Conservation (phyloP, 2,888 invertebrate species). For the Nomada goodeniana region DNA sequence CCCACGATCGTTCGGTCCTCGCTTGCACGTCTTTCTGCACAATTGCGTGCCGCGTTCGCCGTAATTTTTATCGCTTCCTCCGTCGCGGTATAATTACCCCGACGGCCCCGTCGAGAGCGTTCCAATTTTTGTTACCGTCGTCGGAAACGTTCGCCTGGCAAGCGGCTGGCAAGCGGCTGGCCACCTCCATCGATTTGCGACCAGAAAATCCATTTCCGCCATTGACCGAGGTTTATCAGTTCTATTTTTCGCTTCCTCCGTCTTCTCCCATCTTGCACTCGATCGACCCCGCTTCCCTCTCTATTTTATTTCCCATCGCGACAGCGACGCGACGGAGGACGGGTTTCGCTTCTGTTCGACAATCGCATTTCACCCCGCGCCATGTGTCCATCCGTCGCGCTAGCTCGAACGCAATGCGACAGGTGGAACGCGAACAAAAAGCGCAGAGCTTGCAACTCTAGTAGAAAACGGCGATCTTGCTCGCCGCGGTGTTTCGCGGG, state of each 20-base stretch:
- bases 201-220: slow-evolving; percentile 49
- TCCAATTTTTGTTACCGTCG: background rate
- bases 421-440: slow-evolving; percentile 66
- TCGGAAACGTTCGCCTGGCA: background rate
- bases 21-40: slow-evolving; percentile 33
- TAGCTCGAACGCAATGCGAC: slow-evolving; percentile 54
- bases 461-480: slow-evolving; percentile 3
- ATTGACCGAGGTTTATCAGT: no score
- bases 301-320: slow-evolving; percentile 8
- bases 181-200: background rate
- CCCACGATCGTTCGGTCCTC: slow-evolving; percentile 52
- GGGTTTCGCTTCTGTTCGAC: slow-evolving; percentile 30
- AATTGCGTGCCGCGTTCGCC: slow-evolving; percentile 30
- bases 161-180: no score
- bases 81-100: background rate
- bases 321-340: background rate
- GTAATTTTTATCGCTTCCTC: slow-evolving; percentile 8
- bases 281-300: slow-evolving; percentile 20
- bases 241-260: background rate
- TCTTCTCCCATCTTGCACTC: slow-evolving; percentile 14
- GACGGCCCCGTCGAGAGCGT: background rate
- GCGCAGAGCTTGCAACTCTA: slow-evolving; percentile 37
- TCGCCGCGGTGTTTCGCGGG: slow-evolving; percentile 7
- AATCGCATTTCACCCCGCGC: slow-evolving; percentile 52
- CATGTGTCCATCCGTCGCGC: slow-evolving; percentile 36